These are phyloP conservation scores for Nomada ruficornis DNA, from an alignment of 2,888 invertebrate species.

Conservation along the genomic window DNA sequence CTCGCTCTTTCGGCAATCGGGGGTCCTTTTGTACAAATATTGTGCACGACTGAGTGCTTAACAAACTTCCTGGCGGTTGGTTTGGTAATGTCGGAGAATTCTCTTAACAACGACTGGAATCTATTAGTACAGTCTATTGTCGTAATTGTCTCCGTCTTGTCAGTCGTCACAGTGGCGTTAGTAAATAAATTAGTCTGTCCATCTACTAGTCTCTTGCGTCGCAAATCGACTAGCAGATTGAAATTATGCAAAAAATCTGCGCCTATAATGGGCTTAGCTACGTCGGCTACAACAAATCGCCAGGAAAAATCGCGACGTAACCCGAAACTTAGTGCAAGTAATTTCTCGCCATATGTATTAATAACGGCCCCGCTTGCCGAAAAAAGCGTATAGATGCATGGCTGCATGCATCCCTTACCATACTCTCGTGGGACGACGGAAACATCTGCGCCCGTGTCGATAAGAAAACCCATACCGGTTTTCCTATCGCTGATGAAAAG, in stretches of 20 bases:
- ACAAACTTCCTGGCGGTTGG: too few relatives aligned
- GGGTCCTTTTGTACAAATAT: not conserved
- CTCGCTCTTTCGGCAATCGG: not conserved
- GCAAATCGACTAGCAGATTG: constrained; percentile 12
- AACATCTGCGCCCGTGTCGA: constrained; percentile 28
- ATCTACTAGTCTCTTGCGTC: not conserved
- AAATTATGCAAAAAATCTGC: constrained; percentile 11
- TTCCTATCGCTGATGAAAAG: not conserved
- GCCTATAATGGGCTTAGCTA: constrained; percentile 6
- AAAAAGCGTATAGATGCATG: not conserved
- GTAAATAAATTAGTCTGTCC: too few relatives aligned
- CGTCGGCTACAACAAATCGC: constrained; percentile 1
- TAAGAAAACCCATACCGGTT: not conserved
- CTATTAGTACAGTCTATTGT: too few relatives aligned
- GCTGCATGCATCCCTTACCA: not conserved
- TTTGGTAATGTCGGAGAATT: too few relatives aligned
- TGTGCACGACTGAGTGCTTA: too few relatives aligned
- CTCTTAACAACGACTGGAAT: too few relatives aligned
- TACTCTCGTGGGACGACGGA: not conserved
- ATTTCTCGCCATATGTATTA: not conserved
- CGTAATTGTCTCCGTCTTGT: too few relatives aligned
- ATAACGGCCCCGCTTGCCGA: constrained; percentile 1
- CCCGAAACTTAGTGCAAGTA: not conserved
- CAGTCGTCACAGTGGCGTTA: too few relatives aligned
- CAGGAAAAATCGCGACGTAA: constrained; percentile 1